These are phyloP conservation scores for Rutilus rutilus DNA, from an alignment of 2,113 vertebrate species.

Conservation along the genomic window DNA sequence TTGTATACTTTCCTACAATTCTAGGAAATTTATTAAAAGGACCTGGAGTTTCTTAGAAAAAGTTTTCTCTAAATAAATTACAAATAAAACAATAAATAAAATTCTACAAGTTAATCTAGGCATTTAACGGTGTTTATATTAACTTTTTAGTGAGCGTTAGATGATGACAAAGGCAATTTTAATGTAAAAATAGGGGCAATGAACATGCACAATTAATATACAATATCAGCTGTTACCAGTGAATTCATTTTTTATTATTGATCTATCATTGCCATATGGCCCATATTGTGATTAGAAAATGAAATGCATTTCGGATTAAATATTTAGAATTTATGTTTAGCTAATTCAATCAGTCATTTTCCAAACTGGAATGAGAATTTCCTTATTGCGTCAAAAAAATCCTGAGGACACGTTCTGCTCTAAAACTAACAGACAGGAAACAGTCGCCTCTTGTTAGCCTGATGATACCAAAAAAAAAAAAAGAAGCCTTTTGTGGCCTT, in stretches of 20 bases:
- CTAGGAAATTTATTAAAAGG: not conserved
- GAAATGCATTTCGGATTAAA: not conserved
- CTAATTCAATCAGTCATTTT: conserved; percentile 7
- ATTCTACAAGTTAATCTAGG: not conserved
- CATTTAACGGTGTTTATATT: not conserved
- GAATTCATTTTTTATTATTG: not conserved
- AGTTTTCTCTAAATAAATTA: not conserved
- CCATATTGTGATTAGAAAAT: not conserved
- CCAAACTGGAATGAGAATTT: not conserved
- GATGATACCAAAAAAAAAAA: not conserved
- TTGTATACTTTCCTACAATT: not conserved
- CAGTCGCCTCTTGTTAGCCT: not conserved
- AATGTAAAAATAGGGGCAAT: not conserved
- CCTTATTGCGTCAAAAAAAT: not conserved
- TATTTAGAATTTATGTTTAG: not conserved
- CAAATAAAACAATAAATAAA: not conserved
- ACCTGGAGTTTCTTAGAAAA: not conserved
- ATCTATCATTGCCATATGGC: not conserved
- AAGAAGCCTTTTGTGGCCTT: conserved; percentile 37
- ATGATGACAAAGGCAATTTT: not conserved
- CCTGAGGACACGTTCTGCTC: not conserved
- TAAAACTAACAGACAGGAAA: conserved; percentile 21
- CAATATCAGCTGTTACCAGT: not conserved
- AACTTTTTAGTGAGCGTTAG: not conserved
- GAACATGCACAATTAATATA: not conserved